phyloP scores from a whole-genome alignment of 1,140 invertebrate genomes.

The Teleogryllus occipitalis region DNA sequence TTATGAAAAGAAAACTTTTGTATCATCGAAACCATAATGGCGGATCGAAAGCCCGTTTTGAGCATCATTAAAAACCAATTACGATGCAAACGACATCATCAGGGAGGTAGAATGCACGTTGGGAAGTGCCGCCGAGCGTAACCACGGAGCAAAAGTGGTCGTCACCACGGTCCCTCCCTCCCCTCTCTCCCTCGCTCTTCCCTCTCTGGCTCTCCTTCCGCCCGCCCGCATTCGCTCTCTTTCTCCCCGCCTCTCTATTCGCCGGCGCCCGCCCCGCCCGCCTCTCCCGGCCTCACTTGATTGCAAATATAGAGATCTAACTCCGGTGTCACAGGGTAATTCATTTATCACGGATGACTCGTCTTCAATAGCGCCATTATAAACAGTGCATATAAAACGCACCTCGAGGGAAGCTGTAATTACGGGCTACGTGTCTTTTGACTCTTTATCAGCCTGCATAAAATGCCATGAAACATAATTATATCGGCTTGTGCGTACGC shows the following conservation, averaged over 20 bases:
- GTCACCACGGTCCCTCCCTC: neutral
- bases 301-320: conserved; percentile 9
- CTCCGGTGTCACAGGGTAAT: neutral
- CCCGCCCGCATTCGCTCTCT: no score
- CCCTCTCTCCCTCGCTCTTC: no score
- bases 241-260: no score
- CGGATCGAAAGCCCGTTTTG: neutral
- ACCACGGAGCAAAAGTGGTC: neutral
- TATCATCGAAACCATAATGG: neutral
- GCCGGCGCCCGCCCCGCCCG: no score
- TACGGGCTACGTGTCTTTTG: neutral
- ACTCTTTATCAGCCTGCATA: neutral
- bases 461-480: neutral
- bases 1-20: conserved; percentile 1
- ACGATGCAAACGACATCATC: conserved; percentile 17
- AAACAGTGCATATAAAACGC: neutral
- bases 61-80: conserved; percentile 17
- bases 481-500: neutral
- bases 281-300: no score
- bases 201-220: no score
- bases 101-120: neutral
- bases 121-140: neutral
- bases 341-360: conserved; percentile 12
- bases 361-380: neutral
- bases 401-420: neutral